These are phyloP conservation scores for Syngnathus rostellatus DNA, from an alignment of 2,797 vertebrate species.

Conservation along the genomic window DNA sequence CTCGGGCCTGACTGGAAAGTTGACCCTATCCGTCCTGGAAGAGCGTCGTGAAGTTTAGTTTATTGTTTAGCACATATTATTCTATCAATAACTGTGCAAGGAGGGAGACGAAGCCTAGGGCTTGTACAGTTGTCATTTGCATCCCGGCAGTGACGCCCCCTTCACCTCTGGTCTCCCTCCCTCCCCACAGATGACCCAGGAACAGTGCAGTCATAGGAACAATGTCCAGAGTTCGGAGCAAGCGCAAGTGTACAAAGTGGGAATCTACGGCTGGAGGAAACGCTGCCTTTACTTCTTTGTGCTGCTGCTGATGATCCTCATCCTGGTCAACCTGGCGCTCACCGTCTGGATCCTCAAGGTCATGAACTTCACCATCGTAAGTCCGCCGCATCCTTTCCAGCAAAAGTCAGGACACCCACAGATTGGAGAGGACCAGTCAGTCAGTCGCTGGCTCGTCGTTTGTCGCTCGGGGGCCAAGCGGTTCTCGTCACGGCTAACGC, in stretches of 20 bases:
- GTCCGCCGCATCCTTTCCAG: constrained; percentile 42
- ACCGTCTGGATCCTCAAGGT: constrained; percentile 99
- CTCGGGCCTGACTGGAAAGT: neutral
- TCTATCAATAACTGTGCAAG: too few species aligned
- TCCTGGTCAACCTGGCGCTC: constrained; percentile 96
- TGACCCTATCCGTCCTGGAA: neutral
- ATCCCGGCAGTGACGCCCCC: neutral
- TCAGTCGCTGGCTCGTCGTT: neutral
- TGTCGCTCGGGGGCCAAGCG: neutral
- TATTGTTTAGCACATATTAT: too few species aligned
- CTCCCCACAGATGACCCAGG: constrained; percentile 82
- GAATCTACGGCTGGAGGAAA: constrained; percentile 99
- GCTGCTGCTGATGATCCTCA: constrained; percentile 96
- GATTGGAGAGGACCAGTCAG: too few species aligned
- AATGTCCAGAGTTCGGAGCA: constrained; percentile 89
- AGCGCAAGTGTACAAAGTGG: constrained; percentile 97
- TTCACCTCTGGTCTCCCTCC: neutral
- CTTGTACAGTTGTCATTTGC: neutral
- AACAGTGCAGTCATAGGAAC: constrained; percentile 92
- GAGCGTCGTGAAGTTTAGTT: neutral
- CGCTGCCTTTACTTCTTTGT: constrained; percentile 99
- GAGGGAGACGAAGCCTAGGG: too few species aligned
- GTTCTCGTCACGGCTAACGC: neutral
- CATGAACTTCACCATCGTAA: constrained; percentile 99
- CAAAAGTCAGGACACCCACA: too few species aligned